Evolutionary conservation across 2,113 vertebrate genomes (phyloP).

Genomic region (Bos taurus): DNA sequence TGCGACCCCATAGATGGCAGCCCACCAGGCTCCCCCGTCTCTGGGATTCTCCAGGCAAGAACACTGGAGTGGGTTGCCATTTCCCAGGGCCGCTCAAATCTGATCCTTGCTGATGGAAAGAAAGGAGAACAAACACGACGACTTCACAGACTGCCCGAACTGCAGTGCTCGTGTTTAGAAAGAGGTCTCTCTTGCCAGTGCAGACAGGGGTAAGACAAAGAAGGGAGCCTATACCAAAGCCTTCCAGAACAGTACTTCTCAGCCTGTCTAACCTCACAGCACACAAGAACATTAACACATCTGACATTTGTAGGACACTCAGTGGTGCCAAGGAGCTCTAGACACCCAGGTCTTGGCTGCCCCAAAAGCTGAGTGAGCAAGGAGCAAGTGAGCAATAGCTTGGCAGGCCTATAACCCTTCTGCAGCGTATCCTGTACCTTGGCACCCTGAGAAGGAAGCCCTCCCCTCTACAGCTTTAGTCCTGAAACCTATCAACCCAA

Average conservation of each 20-base stretch:
- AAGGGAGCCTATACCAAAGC: not conserved
- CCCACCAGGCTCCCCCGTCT: no score
- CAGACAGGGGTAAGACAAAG: not conserved
- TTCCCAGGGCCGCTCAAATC: not conserved
- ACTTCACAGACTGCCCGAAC: not conserved
- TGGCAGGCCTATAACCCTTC: not conserved
- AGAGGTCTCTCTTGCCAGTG: not conserved
- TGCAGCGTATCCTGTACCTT: not conserved
- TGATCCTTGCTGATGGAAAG: not conserved
- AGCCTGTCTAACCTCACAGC: not conserved
- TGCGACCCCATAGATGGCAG: no score
- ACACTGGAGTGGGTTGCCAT: no score
- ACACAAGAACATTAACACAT: not conserved
- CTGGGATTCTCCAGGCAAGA: no score
- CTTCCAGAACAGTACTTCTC: not conserved
- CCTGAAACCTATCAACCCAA: not conserved
- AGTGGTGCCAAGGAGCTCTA: not conserved
- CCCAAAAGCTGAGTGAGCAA: not conserved
- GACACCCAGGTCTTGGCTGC: not conserved
- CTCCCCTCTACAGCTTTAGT: not conserved
- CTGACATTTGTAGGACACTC: not conserved
- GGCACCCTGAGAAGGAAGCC: not conserved
- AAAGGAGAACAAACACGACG: not conserved
- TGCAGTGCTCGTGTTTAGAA: not conserved
- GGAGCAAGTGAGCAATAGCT: not conserved